phyloP scores from a whole-genome alignment of 2,888 invertebrate species.

The Hydriomena furcata region DNA sequence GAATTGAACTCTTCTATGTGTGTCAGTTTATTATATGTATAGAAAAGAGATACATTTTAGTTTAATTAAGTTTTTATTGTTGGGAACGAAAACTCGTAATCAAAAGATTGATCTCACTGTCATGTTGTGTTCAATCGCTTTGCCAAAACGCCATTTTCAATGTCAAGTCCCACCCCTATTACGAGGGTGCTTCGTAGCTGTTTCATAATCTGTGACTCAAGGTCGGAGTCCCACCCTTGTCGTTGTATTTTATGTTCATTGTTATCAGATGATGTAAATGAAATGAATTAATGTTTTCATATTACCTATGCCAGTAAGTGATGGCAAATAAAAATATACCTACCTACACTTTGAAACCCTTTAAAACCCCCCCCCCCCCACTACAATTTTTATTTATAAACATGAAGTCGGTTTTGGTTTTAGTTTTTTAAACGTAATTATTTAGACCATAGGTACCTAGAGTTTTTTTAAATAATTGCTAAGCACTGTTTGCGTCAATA shows the following conservation, averaged over 20 bases:
- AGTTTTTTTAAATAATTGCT: too few species aligned
- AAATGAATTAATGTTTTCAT: constrained; percentile 17
- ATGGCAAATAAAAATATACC: neutral
- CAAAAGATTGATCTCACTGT: constrained; percentile 15
- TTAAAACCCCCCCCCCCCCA: too few species aligned
- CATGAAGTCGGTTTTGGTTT: too few species aligned
- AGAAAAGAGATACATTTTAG: too few species aligned
- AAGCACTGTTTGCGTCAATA: too few species aligned
- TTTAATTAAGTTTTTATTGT: too few species aligned
- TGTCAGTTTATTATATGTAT: too few species aligned
- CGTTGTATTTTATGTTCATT: constrained; percentile 16
- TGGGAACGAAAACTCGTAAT: neutral
- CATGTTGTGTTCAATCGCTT: constrained; percentile 4
- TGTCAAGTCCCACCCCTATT: constrained; percentile 21
- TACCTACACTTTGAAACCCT: too few species aligned
- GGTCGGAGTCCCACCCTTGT: constrained; percentile 15
- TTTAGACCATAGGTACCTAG: too few species aligned
- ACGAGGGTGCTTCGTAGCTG: constrained; percentile 14
- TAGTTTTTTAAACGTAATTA: too few species aligned
- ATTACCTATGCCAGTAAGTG: neutral
- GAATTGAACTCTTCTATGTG: too few species aligned
- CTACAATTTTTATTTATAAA: too few species aligned
- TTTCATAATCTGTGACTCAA: constrained; percentile 7
- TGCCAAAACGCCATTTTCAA: constrained; percentile 12
- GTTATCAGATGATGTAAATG: constrained; percentile 20